Percentiles rank a stretch among this genome's conserved stretches.
Conservation (phyloP, 2,888 invertebrate species). For the Dysmachus trigonus region DNA sequence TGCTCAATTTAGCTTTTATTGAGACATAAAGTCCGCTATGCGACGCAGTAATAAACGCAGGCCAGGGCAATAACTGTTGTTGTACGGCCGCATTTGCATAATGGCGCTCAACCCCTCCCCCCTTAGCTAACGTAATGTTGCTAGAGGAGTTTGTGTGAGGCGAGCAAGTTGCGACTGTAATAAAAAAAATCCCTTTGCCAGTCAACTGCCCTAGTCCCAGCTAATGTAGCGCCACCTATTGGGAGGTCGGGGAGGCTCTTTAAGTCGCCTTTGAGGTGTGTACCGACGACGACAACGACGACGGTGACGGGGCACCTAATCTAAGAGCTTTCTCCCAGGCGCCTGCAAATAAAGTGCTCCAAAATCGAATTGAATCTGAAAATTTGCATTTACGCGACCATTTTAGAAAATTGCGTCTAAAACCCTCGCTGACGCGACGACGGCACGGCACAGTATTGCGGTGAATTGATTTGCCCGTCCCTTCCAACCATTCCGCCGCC, state of each 20-base stretch:
- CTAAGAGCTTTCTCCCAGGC: neutral
- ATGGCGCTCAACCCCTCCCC: neutral
- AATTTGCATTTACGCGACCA: slow-evolving; percentile 15
- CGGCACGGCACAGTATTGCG: neutral
- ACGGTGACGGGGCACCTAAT: neutral
- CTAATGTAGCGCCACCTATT: neutral
- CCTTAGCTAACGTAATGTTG: neutral
- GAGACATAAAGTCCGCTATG: neutral
- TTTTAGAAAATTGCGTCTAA: neutral
- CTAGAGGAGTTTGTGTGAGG: neutral
- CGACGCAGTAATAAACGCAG: slow-evolving; percentile 11
- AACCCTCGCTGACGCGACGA: neutral
- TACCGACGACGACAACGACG: neutral
- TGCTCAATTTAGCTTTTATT: neutral
- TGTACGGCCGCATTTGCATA: slow-evolving; percentile 7
- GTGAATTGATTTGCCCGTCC: neutral
- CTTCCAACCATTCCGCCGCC: neutral
- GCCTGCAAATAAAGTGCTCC: neutral
- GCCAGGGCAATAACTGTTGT: neutral
- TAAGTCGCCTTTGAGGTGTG: neutral
- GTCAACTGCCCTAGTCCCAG: neutral
- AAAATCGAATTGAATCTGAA: neutral
- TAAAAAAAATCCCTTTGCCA: neutral
- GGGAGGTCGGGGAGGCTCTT: neutral
- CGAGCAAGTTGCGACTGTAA: neutral